phyloP scores from a whole-genome alignment of 2,888 invertebrate species.

The Toxonevra muliebris region DNA sequence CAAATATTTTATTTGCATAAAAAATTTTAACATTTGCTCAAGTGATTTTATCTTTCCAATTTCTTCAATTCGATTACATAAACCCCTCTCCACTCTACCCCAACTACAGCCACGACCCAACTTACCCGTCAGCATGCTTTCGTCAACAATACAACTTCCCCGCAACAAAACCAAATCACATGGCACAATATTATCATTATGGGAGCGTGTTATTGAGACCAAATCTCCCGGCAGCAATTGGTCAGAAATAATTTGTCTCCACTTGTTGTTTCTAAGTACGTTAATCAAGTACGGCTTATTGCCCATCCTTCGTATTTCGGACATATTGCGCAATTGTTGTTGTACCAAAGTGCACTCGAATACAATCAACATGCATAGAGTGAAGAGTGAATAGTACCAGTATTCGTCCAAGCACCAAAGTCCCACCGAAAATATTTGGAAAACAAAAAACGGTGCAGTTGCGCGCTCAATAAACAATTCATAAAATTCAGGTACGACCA shows the following conservation, averaged over 20 bases:
- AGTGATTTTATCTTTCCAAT: too few relatives aligned
- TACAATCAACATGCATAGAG: slow-evolving; percentile 92
- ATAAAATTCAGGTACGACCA: slow-evolving; percentile 95
- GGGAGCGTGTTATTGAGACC: slow-evolving; percentile 89
- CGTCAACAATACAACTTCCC: slow-evolving; percentile 98
- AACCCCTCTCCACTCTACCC: too few relatives aligned
- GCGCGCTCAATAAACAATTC: slow-evolving; percentile 97
- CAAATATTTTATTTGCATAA: background rate
- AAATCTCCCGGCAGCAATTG: slow-evolving; percentile 96
- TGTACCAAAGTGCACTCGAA: slow-evolving; percentile 99
- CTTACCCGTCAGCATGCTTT: slow-evolving; percentile 98
- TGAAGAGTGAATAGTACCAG: slow-evolving; percentile 98
- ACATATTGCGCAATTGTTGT: slow-evolving; percentile 97
- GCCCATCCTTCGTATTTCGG: slow-evolving; percentile 99
- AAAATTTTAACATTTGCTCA: background rate
- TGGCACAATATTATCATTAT: slow-evolving; percentile 91
- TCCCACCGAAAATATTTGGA: slow-evolving; percentile 98
- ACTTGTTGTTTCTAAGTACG: slow-evolving; percentile 89
- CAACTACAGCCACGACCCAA: slow-evolving; percentile 55
- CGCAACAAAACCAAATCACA: slow-evolving; percentile 94
- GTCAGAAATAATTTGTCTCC: slow-evolving; percentile 86
- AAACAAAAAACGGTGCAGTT: slow-evolving; percentile 99
- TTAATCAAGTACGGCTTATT: slow-evolving; percentile 93
- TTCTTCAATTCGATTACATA: too few relatives aligned
- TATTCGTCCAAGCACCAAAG: slow-evolving; percentile 99